Evolutionary conservation across 2,888 invertebrate species (phyloP), one percentile per base, ranked within the genome.

Genomic region (Amiota minor): DNA sequence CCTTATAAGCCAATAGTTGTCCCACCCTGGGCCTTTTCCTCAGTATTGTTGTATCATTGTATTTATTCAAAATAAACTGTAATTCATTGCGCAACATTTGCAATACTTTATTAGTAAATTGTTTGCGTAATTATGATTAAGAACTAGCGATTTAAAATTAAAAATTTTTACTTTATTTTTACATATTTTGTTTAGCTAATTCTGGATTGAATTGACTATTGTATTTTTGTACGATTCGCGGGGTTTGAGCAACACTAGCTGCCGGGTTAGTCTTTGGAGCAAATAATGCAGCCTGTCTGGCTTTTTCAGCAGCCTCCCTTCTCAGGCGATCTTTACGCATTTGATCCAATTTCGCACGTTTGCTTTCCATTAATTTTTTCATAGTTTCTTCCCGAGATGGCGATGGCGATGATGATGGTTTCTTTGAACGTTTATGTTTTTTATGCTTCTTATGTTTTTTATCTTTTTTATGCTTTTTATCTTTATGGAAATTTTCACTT

Each of bases 121-220:
- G 23, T 23, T 3, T 23, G 23, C 3, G 1, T 2, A 23, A 23
- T 2, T 23, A 23, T 35, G 35, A 35, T 35, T 35, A 35, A 35
- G 6, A 35, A 35, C 35, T 6, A 35, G 35, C 6, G 6, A 35
- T 4, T 6, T 8, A 2, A 0, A 35, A 35, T 35, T 6, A 35
- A 6, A 6, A 35, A 35, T 2, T 35, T 6, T 35, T 35, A 8
- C 35, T 35, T 35, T 35, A 35, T 35, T 35, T 74, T 74, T 74
- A 88, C 86, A 88, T 87, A 91, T 96, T 97, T 90, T 96, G 96
- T 84, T 95, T 93, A 14, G 96, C 96, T 70, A 96, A 88, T 89
- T 95, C 93, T 18, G 99, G 99, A 91, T 98, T 98, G 89, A 97
- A 99, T 89, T 98, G 98, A 2, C 97, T 97, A 90, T 98, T 98